Evolutionary conservation across 2,797 vertebrate species (phyloP), one percentile per base, ranked within the genome.

Genomic region (Eulemur coronatus): DNA sequence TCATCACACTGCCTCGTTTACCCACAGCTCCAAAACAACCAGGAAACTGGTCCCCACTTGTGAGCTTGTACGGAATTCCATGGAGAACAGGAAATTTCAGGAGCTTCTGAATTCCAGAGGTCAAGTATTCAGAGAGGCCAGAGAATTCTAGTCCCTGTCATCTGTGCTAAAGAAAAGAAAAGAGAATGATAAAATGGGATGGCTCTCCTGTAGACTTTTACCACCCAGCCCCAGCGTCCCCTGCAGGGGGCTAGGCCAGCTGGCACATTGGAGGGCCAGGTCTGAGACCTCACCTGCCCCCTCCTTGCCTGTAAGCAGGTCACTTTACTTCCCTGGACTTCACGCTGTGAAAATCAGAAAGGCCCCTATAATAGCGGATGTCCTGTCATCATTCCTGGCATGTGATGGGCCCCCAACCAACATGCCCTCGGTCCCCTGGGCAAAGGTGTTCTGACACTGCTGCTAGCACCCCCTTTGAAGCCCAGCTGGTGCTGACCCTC

Each of bases 361-460:
- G 41, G 46, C 18, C 33, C 18, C 43, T 14, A 46, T 3, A 35
- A n/a, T 0, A 33, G 14, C 7, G 41, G 10, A 18, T 18, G 7
- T 48, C n/a, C 15, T 67, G 48, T n/a, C 11, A 20, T 41, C 35
- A 46, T 28, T 84, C 41, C 24, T 46, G 24, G 38, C 38, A 70
- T 22, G 0, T 4, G 26, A 26, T 24, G 46, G 15, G n/a, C 9
- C 69, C 41, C 57, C 79, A 86, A 50, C 7, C 28, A 52, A n/a
- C 0, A 7, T 26, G 35, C 12, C 46, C 57, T 61, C 43, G 0
- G 0, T 22, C 11, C 52, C 26, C 14, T 15, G 7, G 61, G 10
- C 26, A 79, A 72, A 89, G 13, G 50, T 63, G 26, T 41, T 78
- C 69, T 50, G 17, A 55, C 38, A 59, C 35, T 61, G 70, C 46